Percentiles rank a stretch among this genome's conserved stretches.
Conservation (phyloP, 1,140 invertebrate genomes). For the Drosophila jambulina region DNA sequence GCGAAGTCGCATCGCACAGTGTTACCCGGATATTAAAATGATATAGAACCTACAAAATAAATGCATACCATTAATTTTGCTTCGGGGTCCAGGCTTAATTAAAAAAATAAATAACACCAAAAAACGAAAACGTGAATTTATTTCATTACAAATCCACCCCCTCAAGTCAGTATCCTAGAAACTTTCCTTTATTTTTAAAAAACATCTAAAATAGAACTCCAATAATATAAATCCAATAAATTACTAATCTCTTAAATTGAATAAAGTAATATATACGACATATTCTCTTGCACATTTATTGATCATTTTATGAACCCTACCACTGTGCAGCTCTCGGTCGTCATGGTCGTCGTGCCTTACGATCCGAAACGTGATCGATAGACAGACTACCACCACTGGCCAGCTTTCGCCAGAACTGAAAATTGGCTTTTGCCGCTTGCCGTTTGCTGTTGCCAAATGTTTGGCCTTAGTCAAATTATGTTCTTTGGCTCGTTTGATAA, state of each 20-base stretch:
- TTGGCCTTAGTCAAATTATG: conserved; percentile 81
- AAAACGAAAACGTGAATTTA: not conserved
- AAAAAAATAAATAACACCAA: not conserved
- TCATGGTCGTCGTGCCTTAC: conserved; percentile 72
- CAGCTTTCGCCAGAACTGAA: conserved; percentile 54
- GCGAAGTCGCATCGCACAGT: conserved; percentile 33
- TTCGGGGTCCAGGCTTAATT: no score
- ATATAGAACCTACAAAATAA: not conserved
- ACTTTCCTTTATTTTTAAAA: not conserved
- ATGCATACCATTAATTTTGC: not conserved
- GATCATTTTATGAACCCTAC: not conserved
- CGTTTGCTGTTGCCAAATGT: conserved; percentile 64
- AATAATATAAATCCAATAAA: no score
- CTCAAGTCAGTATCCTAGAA: not conserved
- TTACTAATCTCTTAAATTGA: not conserved
- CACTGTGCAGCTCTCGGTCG: conserved; percentile 42
- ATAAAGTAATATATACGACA: not conserved
- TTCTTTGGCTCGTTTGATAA: conserved; percentile 83
- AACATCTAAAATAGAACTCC: not conserved
- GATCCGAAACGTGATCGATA: conserved; percentile 84
- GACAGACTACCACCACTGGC: conserved; percentile 70
- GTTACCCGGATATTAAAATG: not conserved
- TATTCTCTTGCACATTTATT: not conserved
- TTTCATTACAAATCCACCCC: not conserved
- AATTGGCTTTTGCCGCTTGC: conserved; percentile 59